A percentile compares a stretch with the other conserved stretches of the same genome.
These are phyloP conservation scores for Seira sanloemensis DNA, from an alignment of 2,888 invertebrate genomes.

Conservation along the genomic window DNA sequence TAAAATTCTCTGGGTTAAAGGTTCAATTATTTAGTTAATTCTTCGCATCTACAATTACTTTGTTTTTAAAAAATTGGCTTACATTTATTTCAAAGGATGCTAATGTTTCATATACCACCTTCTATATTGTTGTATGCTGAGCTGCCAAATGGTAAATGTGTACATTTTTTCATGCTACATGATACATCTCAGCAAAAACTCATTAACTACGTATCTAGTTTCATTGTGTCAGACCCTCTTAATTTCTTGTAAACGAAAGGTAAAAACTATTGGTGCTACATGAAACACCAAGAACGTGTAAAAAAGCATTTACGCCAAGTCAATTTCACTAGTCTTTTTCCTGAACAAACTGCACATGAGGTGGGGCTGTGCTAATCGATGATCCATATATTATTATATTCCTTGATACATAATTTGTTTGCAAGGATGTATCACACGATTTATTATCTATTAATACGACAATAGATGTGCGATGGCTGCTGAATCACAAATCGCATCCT, in stretches of 20 bases:
- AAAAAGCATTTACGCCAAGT: not conserved
- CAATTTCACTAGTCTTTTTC: not conserved
- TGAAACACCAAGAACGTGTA: not conserved
- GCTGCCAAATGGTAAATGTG: too few species aligned
- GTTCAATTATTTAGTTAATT: too few species aligned
- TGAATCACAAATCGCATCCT: not conserved
- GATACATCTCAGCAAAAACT: too few species aligned
- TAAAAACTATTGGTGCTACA: not conserved
- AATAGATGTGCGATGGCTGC: not conserved
- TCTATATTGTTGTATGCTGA: too few species aligned
- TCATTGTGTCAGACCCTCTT: not conserved
- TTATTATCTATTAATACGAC: not conserved
- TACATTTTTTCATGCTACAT: too few species aligned
- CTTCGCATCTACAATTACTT: too few species aligned
- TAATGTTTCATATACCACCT: too few species aligned
- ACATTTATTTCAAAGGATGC: too few species aligned
- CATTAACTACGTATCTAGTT: not conserved
- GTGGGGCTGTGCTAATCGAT: not conserved
- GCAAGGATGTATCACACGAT: not conserved
- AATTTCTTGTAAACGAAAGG: not conserved
- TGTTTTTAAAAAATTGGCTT: too few species aligned
- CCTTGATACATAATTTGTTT: not conserved
- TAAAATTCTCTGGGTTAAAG: too few species aligned
- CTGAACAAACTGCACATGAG: not conserved
- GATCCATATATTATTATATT: too few species aligned